Evolutionary conservation across 2,797 vertebrate species (phyloP).

Genomic region (Diplodus sargus): DNA sequence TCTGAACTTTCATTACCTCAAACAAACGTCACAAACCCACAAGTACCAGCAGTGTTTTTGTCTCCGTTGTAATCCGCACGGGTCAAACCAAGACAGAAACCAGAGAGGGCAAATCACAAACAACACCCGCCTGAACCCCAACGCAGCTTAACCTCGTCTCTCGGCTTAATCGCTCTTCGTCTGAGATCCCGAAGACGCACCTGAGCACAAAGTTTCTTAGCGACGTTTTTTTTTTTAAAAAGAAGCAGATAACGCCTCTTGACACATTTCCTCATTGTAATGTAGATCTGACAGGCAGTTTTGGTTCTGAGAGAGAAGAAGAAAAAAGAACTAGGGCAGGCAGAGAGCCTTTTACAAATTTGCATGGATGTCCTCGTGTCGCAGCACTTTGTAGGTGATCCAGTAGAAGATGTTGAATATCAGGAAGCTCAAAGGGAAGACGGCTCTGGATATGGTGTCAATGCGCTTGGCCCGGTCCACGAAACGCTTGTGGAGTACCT

Average conservation of each 20-base stretch:
- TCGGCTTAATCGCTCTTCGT: slow-evolving; percentile 39
- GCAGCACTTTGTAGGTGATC: slow-evolving; percentile 95
- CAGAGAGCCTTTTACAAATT: slow-evolving; percentile 82
- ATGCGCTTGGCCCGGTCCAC: slow-evolving; percentile 92
- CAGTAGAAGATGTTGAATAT: slow-evolving; percentile 97
- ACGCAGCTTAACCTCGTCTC: slow-evolving; percentile 36
- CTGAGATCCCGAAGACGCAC: slow-evolving; percentile 80
- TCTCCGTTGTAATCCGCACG: slow-evolving; percentile 62
- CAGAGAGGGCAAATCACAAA: slow-evolving; percentile 46
- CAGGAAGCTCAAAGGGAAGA: slow-evolving; percentile 95
- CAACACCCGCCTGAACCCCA: slow-evolving; percentile 53
- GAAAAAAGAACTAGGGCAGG: slow-evolving; percentile 49
- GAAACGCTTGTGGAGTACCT: slow-evolving; percentile 85
- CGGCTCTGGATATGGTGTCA: slow-evolving; percentile 92
- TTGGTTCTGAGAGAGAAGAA: slow-evolving; percentile 66
- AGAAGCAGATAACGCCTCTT: slow-evolving; percentile 60
- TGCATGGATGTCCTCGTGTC: slow-evolving; percentile 90
- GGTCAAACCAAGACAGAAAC: slow-evolving; percentile 58
- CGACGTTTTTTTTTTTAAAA: slow-evolving; percentile 57
- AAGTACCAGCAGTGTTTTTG: slow-evolving; percentile 44
- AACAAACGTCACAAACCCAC: slow-evolving; percentile 52
- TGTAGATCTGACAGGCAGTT: slow-evolving; percentile 81
- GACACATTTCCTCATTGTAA: slow-evolving; percentile 67
- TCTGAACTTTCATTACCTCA: slow-evolving; percentile 52
- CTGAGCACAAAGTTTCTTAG: slow-evolving; percentile 78